Evolutionary conservation across 2,113 vertebrate genomes (phyloP).

Genomic region (Gadus macrocephalus): DNA sequence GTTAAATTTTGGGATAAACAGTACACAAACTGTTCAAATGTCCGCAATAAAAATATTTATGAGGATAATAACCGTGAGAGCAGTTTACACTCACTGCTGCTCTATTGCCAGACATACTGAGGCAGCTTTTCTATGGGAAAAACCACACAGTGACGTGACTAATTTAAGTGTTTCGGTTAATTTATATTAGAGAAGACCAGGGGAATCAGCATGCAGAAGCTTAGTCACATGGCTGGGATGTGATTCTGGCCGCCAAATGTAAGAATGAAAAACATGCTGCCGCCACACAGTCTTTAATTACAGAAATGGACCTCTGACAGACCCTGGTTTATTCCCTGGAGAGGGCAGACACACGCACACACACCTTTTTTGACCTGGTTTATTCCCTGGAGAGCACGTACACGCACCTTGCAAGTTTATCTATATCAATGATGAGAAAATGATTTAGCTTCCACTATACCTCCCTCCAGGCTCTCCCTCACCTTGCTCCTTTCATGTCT

Average conservation of each 20-base stretch:
- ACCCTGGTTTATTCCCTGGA: constrained; percentile 46
- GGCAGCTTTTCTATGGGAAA: neutral
- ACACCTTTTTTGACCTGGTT: constrained; percentile 45
- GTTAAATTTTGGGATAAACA: too few species aligned
- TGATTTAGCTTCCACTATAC: constrained; percentile 41
- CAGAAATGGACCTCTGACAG: constrained; percentile 49
- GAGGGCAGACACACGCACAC: constrained; percentile 8
- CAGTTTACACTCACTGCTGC: too few species aligned
- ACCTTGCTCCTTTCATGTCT: constrained; percentile 1
- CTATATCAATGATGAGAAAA: constrained; percentile 51
- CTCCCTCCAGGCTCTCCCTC: constrained; percentile 23
- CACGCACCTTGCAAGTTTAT: constrained; percentile 37
- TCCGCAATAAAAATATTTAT: too few species aligned
- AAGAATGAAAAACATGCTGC: constrained; percentile 65
- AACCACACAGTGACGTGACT: constrained; percentile 22
- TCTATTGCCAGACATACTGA: too few species aligned
- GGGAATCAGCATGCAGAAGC: constrained; percentile 37
- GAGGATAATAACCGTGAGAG: too few species aligned
- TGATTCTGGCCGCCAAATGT: constrained; percentile 50
- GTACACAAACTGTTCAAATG: too few species aligned
- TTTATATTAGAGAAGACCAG: constrained; percentile 37
- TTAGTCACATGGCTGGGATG: constrained; percentile 53
- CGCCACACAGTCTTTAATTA: constrained; percentile 61
- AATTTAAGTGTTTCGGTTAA: constrained; percentile 39
- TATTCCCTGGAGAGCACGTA: constrained; percentile 40